Base-by-base conservation (phyloP, 2,888 invertebrate species). In the Platycheirus albimanus region DNA sequence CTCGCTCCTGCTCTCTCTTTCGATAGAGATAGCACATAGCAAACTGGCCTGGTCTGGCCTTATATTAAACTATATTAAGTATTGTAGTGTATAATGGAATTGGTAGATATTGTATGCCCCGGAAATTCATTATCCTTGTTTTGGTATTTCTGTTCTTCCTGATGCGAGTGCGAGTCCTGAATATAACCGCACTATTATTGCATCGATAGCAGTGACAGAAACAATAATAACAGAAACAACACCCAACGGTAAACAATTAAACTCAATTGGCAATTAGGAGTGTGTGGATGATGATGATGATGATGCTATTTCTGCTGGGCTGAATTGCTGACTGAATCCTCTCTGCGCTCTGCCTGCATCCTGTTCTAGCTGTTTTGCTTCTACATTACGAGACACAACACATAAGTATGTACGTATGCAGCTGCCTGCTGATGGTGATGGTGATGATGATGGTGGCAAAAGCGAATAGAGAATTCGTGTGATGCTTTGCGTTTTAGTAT, bases 181-280 rank as follows among this genome's bases (percentile, higher is more conserved):
- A 61, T 30, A 19, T 19, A 61, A 61, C 61, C 61, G 45, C 61
- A 36, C 7, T 45, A 49, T 15, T 41, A 61, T 51, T 56, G 63
- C 47, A 64, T 56, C 41, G 38, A 52, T 30, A 58, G 17, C 58
- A 45, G 43, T 64, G 67, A 67, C 75, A 69, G 47, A 36, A 70
- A 63, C 52, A 63, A 77, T 54, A 63, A 77, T 54, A 76, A 70
- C 30, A 54, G 45, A 54, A 47, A n/a, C 47, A 38, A 41, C 79
- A 61, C 30, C 63, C 36, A 69, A 49, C 56, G 49, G 80, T 58
- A 70, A 75, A 64, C 80, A 80, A 80, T 80, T 80, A 56, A 80
- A 75, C 69, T 70, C 56, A 64, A 80, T 80, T 64, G 69, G 63
- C 76, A 80, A 80, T 80, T 80, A 80, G 54, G 20, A 33, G 41